Evolutionary conservation across 2,797 vertebrate species (phyloP).

Genomic region (Podargus strigoides): DNA sequence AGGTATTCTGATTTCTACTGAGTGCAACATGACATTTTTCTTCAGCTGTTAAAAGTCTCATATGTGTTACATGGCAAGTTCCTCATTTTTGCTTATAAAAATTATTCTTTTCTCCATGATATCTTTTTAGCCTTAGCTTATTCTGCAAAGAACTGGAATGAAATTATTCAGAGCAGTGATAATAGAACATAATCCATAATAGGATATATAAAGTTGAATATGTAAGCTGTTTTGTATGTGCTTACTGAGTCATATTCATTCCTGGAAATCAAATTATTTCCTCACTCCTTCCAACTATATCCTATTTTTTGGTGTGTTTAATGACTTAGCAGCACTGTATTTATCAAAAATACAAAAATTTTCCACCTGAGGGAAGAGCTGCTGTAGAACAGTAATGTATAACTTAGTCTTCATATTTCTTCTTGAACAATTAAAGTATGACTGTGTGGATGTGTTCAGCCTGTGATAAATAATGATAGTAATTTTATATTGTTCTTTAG

Average conservation of each 20-base stretch:
- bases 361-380: neutral
- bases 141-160: neutral
- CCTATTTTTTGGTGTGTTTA: neutral
- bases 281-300: neutral
- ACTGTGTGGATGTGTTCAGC: neutral
- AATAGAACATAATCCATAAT: neutral
- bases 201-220: neutral
- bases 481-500: constrained; percentile 68
- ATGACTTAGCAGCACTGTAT: neutral
- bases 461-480: neutral
- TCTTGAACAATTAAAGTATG: neutral
- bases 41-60: neutral
- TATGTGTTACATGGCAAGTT: neutral
- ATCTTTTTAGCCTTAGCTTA: neutral
- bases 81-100: neutral
- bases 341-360: neutral
- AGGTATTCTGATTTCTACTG: constrained; percentile 76
- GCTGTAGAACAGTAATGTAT: neutral
- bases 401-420: neutral
- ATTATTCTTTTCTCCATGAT: neutral
- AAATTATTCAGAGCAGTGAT: neutral
- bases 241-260: neutral
- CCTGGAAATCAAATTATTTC: neutral
- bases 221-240: neutral
- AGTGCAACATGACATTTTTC: neutral